Percentiles rank a stretch among this genome's conserved stretches.
Conservation (phyloP, 2,797 vertebrate genomes). For the Chaenodraco wilsoni region DNA sequence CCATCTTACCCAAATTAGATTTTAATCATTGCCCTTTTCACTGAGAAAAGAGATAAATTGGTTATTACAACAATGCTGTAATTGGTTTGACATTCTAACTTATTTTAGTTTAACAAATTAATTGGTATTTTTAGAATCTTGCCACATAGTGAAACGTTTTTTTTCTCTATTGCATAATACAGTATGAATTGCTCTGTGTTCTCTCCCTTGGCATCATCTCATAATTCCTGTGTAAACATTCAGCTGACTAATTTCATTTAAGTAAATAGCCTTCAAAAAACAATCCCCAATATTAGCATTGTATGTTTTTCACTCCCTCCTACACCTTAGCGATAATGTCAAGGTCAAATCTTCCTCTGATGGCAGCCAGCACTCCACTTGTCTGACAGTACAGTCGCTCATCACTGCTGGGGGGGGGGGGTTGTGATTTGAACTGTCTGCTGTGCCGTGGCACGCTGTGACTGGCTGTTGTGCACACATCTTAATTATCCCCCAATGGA, state of each 20-base stretch:
- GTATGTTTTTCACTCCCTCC: slow-evolving; percentile 22
- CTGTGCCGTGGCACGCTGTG: slow-evolving; percentile 49
- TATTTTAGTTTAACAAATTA: slow-evolving; percentile 2
- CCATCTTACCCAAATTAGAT: not conserved
- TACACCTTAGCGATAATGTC: slow-evolving; percentile 50
- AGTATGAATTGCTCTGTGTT: slow-evolving; percentile 18
- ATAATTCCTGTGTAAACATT: slow-evolving; percentile 37
- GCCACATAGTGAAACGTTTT: slow-evolving; percentile 6
- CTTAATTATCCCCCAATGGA: slow-evolving; percentile 80
- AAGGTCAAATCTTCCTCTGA: slow-evolving; percentile 52
- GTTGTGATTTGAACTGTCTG: slow-evolving; percentile 60
- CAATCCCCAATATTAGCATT: slow-evolving; percentile 6
- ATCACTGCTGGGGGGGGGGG: slow-evolving; percentile 35
- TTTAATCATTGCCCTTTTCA: slow-evolving; percentile 9
- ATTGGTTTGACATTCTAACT: slow-evolving; percentile 1
- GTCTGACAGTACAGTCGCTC: slow-evolving; percentile 48
- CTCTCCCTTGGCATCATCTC: slow-evolving; percentile 26
- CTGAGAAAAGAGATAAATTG: not conserved
- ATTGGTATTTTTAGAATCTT: slow-evolving; percentile 27
- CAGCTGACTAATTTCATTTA: slow-evolving; percentile 28
- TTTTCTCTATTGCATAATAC: slow-evolving; percentile 19
- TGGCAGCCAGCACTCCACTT: slow-evolving; percentile 23
- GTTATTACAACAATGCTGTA: not conserved
- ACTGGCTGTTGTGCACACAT: slow-evolving; percentile 71
- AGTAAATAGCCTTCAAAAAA: slow-evolving; percentile 34